These are phyloP conservation scores for Eutrigla gurnardus DNA, from an alignment of 2,797 vertebrate species.

Conservation along the genomic window DNA sequence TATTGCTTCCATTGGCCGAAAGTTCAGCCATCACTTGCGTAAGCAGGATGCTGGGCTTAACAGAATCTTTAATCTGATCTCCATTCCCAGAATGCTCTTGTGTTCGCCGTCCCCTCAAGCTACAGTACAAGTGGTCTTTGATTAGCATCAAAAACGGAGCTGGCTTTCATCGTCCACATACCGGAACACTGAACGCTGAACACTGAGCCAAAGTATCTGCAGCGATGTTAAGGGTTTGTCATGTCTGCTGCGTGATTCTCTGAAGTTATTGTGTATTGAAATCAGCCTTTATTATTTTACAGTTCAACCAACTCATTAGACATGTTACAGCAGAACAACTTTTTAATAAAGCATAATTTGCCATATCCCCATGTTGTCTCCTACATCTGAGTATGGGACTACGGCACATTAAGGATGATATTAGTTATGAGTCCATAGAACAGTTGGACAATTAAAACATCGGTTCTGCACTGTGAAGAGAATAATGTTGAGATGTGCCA, in stretches of 20 bases:
- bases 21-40: slow-evolving; percentile 19
- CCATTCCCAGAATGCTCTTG: slow-evolving; percentile 11
- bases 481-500: not conserved
- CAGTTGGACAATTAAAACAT: not conserved
- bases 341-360: not conserved
- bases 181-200: too few species aligned
- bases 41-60: slow-evolving; percentile 14
- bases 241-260: not conserved
- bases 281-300: not conserved
- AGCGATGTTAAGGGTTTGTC: not conserved
- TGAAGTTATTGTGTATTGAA: not conserved
- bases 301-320: slow-evolving; percentile 1
- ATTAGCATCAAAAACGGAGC: slow-evolving; percentile 39
- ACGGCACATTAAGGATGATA: not conserved
- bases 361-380: not conserved
- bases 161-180: slow-evolving; percentile 6
- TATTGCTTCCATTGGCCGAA: slow-evolving; percentile 8
- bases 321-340: not conserved
- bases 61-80: slow-evolving; percentile 39
- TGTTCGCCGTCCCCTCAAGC: slow-evolving; percentile 23
- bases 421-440: not conserved
- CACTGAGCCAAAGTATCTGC: slow-evolving; percentile 15
- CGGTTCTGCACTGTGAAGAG: not conserved
- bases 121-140: slow-evolving; percentile 40
- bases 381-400: not conserved